Evolutionary conservation across 2,113 vertebrate species (phyloP).

Genomic region (Stomatorhinus ivindoensis): DNA sequence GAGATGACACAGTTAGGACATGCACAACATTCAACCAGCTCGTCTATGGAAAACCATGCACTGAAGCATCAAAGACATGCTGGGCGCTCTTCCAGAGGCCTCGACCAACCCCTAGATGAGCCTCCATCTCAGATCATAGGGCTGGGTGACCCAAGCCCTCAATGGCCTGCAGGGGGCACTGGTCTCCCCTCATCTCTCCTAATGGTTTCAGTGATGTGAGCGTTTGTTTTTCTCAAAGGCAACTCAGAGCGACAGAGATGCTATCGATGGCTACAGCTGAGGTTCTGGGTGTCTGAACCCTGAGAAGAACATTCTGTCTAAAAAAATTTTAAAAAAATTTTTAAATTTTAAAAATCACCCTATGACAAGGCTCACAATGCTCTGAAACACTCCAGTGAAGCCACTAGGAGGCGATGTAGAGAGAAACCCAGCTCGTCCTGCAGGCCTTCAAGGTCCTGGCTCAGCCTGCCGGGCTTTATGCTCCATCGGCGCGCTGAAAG

Average conservation of each 20-base stretch:
- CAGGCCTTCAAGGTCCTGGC: not conserved
- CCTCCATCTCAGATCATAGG: not conserved
- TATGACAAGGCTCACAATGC: not conserved
- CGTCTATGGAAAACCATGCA: not conserved
- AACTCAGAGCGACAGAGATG: not conserved
- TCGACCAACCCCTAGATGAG: not conserved
- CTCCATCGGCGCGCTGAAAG: constrained; percentile 35
- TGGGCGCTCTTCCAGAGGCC: not conserved
- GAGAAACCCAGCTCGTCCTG: not conserved
- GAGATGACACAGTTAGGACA: not conserved
- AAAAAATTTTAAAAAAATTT: no score
- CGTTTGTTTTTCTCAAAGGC: not conserved
- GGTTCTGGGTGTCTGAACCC: not conserved
- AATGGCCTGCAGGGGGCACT: not conserved
- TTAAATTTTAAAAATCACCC: not conserved
- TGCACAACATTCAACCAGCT: not conserved
- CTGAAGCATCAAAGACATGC: not conserved
- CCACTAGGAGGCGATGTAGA: not conserved
- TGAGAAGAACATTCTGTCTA: not conserved
- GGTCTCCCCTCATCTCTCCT: not conserved
- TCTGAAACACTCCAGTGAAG: not conserved
- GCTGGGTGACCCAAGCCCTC: not conserved
- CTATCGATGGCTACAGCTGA: not conserved
- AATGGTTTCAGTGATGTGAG: not conserved
- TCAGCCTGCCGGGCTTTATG: not conserved